Base-by-base conservation (phyloP, 2,113 vertebrate genomes). In the Zeus faber region DNA sequence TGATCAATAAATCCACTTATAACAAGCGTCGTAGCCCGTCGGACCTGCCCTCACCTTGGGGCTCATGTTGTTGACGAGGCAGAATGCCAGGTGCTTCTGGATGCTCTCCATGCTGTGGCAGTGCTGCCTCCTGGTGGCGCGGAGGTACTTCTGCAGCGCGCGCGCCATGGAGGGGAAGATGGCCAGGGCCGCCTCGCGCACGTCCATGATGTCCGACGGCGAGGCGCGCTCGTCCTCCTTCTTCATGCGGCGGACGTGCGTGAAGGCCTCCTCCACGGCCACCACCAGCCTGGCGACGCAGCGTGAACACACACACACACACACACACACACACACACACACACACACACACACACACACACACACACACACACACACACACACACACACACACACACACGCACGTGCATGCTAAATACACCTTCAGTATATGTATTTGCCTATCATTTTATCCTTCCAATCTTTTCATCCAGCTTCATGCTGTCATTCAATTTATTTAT, bases 21-120 rank as follows among this genome's bases (percentile, higher is more conserved):
- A n/a, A n/a, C n/a, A n/a, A n/a, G n/a, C n/a, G n/a, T n/a, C n/a
- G n/a, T n/a, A n/a, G n/a, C n/a, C n/a, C n/a, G n/a, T n/a, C n/a
- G n/a, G n/a, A 46, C 4, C 7, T 7, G 14, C 16, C 13, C 65
- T 39, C 70, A 98, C 96, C 94, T 98, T 97, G 16, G 95, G 94
- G 31, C 94, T 95, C 96, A 98, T 96, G 89, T 93, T 94, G 76
- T 98, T 92, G 50, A 92, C 85, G 65, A 98, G 92, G 82, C 95
- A 98, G 89, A 95, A 96, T 23, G 94, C 91, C 66, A 99, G 85
- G 64, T 99, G 96, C 67, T 95, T 94, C 85, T 98, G 90, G 77
- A 99, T 99, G 83, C 92, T 96, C 85, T 99, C 96, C 96, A 99
- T 99, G 89, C 92, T 98, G 85, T 98, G 95, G 80, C 93, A 95